phyloP scores from a whole-genome alignment of 2,888 invertebrate genomes.

The Troilus luridus region DNA sequence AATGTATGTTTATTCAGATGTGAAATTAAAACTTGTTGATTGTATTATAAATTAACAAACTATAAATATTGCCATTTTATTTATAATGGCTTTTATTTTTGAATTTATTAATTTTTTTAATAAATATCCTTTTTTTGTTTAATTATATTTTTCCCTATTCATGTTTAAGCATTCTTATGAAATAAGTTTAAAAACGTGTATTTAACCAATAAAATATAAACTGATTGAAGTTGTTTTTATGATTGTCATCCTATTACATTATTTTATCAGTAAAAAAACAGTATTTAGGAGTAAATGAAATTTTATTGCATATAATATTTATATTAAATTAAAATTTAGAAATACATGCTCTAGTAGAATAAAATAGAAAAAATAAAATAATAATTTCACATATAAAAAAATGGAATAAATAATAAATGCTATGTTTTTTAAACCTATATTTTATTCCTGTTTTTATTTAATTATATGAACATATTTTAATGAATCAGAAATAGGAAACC shows the following conservation, averaged over 20 bases:
- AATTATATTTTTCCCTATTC: background rate
- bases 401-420: no score
- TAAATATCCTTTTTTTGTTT: background rate
- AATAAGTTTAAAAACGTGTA: conserved; percentile 45
- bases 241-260: background rate
- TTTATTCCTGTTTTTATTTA: no score
- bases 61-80: conserved; percentile 3
- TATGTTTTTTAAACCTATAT: no score
- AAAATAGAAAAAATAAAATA: no score
- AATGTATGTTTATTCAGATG: background rate
- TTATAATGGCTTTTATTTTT: background rate
- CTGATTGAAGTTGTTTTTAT: background rate
- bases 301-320: no score
- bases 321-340: no score
- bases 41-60: background rate
- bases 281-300: no score
- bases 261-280: background rate
- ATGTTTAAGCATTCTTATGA: conserved; percentile 36
- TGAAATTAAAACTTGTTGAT: background rate
- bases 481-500: no score
- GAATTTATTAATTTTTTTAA: background rate
- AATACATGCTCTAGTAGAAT: no score
- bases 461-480: no score
- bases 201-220: conserved; percentile 49
- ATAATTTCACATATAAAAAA: no score